Evolutionary conservation across 1,140 invertebrate species (phyloP).

Genomic region (Pogonomyrmex californicus): DNA sequence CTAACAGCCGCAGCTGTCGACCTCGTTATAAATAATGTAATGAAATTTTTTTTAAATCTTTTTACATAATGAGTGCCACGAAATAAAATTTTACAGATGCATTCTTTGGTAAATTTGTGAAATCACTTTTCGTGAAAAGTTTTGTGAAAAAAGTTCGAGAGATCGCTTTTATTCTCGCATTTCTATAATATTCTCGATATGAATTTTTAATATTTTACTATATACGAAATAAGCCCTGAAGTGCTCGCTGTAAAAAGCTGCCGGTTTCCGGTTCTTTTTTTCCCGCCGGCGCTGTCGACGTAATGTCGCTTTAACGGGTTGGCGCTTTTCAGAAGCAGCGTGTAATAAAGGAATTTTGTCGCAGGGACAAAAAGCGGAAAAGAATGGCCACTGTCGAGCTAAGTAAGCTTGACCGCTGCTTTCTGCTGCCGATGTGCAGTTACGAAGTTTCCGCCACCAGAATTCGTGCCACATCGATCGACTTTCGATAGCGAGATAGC

Average conservation of each 20-base stretch:
- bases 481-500: slow-evolving; percentile 35
- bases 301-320: slow-evolving; percentile 40
- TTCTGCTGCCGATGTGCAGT: slow-evolving; percentile 27
- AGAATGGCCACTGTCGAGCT: slow-evolving; percentile 45
- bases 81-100: background rate
- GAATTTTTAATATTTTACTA: slow-evolving; percentile 24
- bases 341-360: slow-evolving; percentile 50
- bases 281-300: background rate
- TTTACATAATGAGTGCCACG: background rate
- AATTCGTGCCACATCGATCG: slow-evolving; percentile 38
- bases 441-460: slow-evolving; percentile 33
- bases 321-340: slow-evolving; percentile 27
- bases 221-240: background rate
- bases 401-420: slow-evolving; percentile 57
- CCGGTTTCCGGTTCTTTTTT: background rate
- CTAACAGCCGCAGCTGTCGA: background rate
- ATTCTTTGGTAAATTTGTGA: background rate
- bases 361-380: slow-evolving; percentile 16
- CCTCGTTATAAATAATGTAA: background rate
- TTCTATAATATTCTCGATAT: background rate
- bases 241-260: slow-evolving; percentile 8
- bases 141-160: background rate
- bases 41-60: background rate
- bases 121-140: background rate
- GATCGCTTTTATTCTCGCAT: background rate